Evolutionary conservation across 1,140 invertebrate genomes (phyloP).

Genomic region (Thaumatotibia leucotreta): DNA sequence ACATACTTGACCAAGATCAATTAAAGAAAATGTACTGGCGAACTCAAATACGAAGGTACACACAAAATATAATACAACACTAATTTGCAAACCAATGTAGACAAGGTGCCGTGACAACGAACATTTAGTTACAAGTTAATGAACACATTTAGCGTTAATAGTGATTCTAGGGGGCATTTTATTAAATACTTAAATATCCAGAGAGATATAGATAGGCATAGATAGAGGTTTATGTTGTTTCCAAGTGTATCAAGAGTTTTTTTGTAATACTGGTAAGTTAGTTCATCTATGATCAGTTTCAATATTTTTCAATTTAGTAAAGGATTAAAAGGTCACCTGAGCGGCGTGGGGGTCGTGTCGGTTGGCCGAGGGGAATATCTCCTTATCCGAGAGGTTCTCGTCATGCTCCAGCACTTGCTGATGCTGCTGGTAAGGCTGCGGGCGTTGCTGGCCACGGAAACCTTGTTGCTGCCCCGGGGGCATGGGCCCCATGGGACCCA

Average conservation of each 20-base stretch:
- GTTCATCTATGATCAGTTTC: conserved; percentile 4
- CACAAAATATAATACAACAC: conserved; percentile 62
- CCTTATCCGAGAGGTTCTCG: conserved; percentile 91
- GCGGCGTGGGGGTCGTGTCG: conserved; percentile 67
- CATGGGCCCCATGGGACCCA: conserved; percentile 49
- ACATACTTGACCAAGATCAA: conserved; percentile 40
- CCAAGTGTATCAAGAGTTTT: background rate
- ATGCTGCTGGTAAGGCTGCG: conserved; percentile 72
- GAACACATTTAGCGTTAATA: conserved; percentile 7
- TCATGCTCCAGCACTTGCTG: conserved; percentile 86
- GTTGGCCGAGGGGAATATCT: conserved; percentile 83
- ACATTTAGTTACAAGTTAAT: conserved; percentile 32
- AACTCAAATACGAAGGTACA: conserved; percentile 54
- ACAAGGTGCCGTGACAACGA: conserved; percentile 60
- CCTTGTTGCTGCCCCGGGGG: conserved; percentile 36
- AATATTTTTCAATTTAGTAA: conserved; percentile 19
- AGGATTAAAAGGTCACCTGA: conserved; percentile 63
- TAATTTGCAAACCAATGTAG: conserved; percentile 67
- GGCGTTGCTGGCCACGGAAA: conserved; percentile 51
- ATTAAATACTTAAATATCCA: background rate
- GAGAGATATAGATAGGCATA: background rate
- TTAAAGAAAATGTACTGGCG: conserved; percentile 44
- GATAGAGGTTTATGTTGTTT: background rate
- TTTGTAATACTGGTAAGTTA: background rate
- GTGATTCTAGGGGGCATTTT: background rate